phyloP scores from a whole-genome alignment of 2,113 vertebrate genomes.

The Barnardius zonarius region DNA sequence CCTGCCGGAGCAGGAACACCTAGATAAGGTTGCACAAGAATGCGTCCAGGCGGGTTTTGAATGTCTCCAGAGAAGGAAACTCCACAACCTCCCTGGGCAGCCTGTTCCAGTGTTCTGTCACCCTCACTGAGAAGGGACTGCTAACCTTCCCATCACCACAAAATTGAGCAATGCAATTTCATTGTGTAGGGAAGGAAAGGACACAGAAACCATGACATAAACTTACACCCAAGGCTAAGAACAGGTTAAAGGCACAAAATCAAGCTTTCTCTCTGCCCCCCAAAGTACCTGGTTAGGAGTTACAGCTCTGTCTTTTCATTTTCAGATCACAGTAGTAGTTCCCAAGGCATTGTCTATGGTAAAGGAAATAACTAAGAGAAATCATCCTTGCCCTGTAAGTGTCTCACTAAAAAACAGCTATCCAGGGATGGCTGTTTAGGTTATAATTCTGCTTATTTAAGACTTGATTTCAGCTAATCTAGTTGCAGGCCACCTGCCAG shows the following conservation, averaged over 20 bases:
- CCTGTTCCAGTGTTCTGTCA: too few species aligned
- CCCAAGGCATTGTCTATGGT: not conserved
- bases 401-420: not conserved
- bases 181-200: not conserved
- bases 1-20: too few species aligned
- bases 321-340: not conserved
- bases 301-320: not conserved
- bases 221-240: not conserved
- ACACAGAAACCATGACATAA: not conserved
- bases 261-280: not conserved
- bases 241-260: not conserved
- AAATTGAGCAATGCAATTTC: not conserved
- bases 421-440: not conserved
- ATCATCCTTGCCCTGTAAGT: not conserved
- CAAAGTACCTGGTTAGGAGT: not conserved
- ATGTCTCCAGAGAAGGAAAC: too few species aligned
- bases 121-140: too few species aligned
- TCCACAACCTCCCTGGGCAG: too few species aligned
- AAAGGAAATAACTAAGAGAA: not conserved
- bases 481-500: slow-evolving; percentile 28
- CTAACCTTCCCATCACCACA: not conserved
- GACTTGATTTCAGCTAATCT: slow-evolving; percentile 1
- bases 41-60: too few species aligned
- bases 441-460: not conserved
- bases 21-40: too few species aligned